Conservation (phyloP, 64 coral and sea anemone genomes). For the Montipora foliosa region DNA sequence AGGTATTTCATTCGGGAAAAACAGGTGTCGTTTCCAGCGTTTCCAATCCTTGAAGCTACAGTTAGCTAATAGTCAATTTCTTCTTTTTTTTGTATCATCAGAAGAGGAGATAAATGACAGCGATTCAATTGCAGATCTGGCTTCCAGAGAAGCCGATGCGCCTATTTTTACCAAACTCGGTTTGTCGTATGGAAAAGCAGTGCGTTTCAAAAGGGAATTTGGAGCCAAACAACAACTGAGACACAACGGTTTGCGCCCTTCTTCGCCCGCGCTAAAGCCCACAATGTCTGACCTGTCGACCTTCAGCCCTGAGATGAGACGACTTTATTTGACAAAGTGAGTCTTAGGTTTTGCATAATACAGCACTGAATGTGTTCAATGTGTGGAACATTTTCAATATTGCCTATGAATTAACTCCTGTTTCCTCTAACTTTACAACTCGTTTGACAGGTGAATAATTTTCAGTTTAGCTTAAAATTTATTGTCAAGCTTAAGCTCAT, state of each 20-base stretch:
- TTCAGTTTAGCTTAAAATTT: too few relatives aligned
- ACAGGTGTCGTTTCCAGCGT: too few relatives aligned
- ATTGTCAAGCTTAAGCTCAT: too few relatives aligned
- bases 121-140: not conserved
- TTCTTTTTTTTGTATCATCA: not conserved
- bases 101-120: not conserved
- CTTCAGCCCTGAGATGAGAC: slow-evolving; percentile 32
- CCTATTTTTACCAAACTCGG: slow-evolving; percentile 36
- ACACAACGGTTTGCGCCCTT: not conserved
- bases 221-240: not conserved
- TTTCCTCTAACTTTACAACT: too few relatives aligned
- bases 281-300: slow-evolving; percentile 24
- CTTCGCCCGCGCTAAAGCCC: slow-evolving; percentile 3
- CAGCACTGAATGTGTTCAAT: not conserved
- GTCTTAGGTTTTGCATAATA: not conserved
- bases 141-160: slow-evolving; percentile 20
- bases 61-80: too few relatives aligned
- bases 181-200: slow-evolving; percentile 56
- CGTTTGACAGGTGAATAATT: too few relatives aligned
- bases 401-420: too few relatives aligned
- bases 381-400: not conserved
- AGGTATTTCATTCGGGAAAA: too few relatives aligned
- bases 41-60: too few relatives aligned
- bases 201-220: slow-evolving; percentile 49
- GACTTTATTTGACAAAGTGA: slow-evolving; percentile 58